Evolutionary conservation across 2,888 invertebrate genomes (phyloP), one percentile per base, ranked within the genome.

Genomic region (Leptinotarsa haldemani): DNA sequence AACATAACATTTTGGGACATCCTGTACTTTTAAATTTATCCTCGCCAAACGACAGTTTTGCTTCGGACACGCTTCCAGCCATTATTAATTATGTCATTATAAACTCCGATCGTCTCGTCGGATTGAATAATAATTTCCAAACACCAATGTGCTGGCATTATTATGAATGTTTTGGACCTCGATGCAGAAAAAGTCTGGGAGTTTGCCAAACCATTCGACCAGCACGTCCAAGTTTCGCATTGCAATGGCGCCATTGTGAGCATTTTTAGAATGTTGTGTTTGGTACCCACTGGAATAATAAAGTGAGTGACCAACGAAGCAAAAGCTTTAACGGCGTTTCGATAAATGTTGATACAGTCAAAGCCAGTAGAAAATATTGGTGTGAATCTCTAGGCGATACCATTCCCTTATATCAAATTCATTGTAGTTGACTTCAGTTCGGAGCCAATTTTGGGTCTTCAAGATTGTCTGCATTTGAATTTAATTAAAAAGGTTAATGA

Each of bases 161-260:
- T 61, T 61, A 9, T 40, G n/a, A 61, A 61, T 61, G 61, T 61
- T 61, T 61, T 25, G 61, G 61, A 40, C 3, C 61, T 61, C n/a
- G 25, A 61, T 61, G 61, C 61, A 61, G n/a, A 61, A 61, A 61
- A 40, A 61, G 15, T 56, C 65, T 30, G 67, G 66, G 61, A 30
- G 5, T n/a, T 58, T 71, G 66, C 71, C 66, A 67, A 58, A 40
- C 64, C 73, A 52, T 69, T 69, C 69, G 65, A 58, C 65, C 65
- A 65, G 48, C 25, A 65, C 69, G 69, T 64, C 65, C 73, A 50
- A 73, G 52, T 64, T 69, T 52, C 48, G 50, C 22, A 48, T 65
- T 66, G 70, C 65, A 58, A 18, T 53, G 56, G 56, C 53, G 65
- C 56, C 56, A 48, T 69, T 65, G 64, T 68, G n/a, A 16, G 47